Evolutionary conservation across 1,140 invertebrate species (phyloP), one percentile per base, ranked within the genome.

Genomic region (Venustaconcha ellipsiformis): DNA sequence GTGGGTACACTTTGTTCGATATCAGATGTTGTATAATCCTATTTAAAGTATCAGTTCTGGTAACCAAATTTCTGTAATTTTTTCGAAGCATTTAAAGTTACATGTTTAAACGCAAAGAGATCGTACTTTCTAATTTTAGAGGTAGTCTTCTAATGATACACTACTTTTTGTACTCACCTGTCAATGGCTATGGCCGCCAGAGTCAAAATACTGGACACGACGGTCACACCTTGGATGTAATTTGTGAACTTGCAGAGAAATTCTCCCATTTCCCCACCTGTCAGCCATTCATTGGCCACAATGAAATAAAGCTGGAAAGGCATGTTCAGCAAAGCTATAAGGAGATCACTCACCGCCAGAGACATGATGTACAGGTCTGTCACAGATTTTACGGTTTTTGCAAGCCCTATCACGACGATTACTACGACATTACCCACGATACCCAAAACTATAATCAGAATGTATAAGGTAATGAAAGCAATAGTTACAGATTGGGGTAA

Each of bases 351-450:
- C 26, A 79, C 65, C 14, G 79, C 80, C 23, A 87, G 75, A 5
- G 87, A 88, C 15, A 90, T 71, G 13, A 88, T 84, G 58, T 88
- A 90, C 66, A 87, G 80, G 59, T 90, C 86, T 14, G 80, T 89
- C 14, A 84, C 83, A 18, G 83, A 80, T 70, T 65, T 74, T 17
- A 71, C 81, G 26, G 73, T 84, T 55, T 72, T 70, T 26, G 64
- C 67, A 11, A 69, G 78, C 13, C 72, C 78, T 48, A 85, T 81
- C 13, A 86, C 75, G 11, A 78, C 57, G 14, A 85, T 76, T 15
- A 86, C 83, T 56, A 81, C 48, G 1, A 67, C 26, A 70, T 86
- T 86, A 5, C 79, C 81, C 23, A 84, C n/a, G 23, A 81, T 70
- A 13, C 82, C 83, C n/a, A 83, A 57, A 15, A 76, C 26, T n/a